Conservation (phyloP, 2,888 invertebrate species). For the Apamea anceps region DNA sequence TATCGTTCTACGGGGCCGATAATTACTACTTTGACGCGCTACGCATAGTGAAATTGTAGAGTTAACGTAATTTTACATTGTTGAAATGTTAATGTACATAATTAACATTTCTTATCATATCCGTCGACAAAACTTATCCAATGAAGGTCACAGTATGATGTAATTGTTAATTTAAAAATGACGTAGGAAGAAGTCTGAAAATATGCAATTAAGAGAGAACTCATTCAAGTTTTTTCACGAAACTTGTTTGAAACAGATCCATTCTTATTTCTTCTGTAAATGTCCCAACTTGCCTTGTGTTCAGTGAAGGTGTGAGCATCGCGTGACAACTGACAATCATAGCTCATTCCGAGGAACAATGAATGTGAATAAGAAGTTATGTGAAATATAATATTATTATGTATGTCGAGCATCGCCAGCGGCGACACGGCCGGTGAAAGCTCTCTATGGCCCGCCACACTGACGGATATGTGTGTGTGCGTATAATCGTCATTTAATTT, state of each 20-base stretch:
- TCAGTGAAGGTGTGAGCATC: conserved; percentile 66
- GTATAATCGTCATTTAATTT: conserved; percentile 85
- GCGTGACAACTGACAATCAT: conserved; percentile 78
- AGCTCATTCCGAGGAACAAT: conserved; percentile 72
- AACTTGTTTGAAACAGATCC: conserved; percentile 3
- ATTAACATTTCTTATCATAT: conserved; percentile 55
- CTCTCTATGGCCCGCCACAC: conserved; percentile 77
- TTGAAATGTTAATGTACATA: conserved; percentile 47
- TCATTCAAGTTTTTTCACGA: conserved; percentile 7
- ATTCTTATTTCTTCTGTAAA: conserved; percentile 2
- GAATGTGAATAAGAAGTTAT: conserved; percentile 72
- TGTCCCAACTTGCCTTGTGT: conserved; percentile 8
- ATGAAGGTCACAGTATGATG: conserved; percentile 47
- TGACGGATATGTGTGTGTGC: conserved; percentile 72
- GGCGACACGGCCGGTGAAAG: conserved; percentile 84
- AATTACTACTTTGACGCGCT: conserved; percentile 37
- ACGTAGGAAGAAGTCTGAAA: conserved; percentile 7
- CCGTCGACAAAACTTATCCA: conserved; percentile 32
- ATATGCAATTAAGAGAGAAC: conserved; percentile 9
- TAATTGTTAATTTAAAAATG: conserved; percentile 30
- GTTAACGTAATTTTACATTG: conserved; percentile 50
- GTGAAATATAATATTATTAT: conserved; percentile 73
- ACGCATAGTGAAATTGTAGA: conserved; percentile 35
- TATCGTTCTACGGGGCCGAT: conserved; percentile 42
- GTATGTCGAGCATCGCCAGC: conserved; percentile 78